A percentile compares a stretch with the other conserved stretches of the same genome.
Evolutionary conservation across 2,888 invertebrate genomes (phyloP).

Genomic region (Agrotis clavis): DNA sequence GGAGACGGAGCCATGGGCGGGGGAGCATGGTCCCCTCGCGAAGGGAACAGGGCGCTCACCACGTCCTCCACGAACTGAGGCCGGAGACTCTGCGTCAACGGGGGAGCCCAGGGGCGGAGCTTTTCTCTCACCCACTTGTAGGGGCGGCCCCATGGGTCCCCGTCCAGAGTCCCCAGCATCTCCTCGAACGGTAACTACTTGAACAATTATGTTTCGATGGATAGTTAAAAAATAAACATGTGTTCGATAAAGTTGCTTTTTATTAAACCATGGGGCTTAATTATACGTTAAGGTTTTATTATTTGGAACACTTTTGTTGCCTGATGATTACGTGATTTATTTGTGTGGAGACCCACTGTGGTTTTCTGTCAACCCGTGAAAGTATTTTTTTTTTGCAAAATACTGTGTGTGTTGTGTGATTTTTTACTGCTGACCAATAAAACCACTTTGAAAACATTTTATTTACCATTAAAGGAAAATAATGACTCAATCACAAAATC

Average conservation of each 20-base stretch:
- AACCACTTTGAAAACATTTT: not conserved
- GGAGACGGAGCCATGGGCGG: no score
- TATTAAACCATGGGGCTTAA: no score
- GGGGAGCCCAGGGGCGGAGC: no score
- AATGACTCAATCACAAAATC: constrained; percentile 16
- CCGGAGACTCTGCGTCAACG: no score
- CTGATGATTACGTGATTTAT: not conserved
- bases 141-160: no score
- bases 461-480: not conserved
- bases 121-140: no score
- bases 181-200: constrained; percentile 19
- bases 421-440: not conserved
- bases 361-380: not conserved
- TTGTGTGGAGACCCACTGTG: not conserved
- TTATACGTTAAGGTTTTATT: no score
- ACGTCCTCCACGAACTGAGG: no score
- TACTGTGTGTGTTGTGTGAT: not conserved
- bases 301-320: not conserved
- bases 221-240: constrained; percentile 8
- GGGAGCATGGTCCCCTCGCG: no score
- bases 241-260: not conserved
- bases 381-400: not conserved
- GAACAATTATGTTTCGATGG: constrained; percentile 19
- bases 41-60: no score
- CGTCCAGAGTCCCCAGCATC: no score